Evolutionary conservation across 2,888 invertebrate species (phyloP).

Genomic region (Julus scandinavius): DNA sequence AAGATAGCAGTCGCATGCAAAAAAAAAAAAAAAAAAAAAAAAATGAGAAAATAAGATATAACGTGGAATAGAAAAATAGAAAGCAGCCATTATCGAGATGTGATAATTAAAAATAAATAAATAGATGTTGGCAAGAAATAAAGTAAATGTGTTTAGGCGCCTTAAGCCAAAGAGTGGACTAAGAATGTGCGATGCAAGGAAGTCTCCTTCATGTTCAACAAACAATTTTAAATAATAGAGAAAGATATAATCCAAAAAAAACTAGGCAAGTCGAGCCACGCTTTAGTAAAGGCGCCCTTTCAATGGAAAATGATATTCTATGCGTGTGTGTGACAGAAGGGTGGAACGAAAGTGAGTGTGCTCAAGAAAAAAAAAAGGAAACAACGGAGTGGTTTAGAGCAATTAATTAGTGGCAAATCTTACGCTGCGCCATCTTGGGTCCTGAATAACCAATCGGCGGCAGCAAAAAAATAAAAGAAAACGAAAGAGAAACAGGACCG

Average conservation of each 20-base stretch:
- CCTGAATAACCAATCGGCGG: slow-evolving; percentile 58
- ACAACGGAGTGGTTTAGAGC: slow-evolving; percentile 50
- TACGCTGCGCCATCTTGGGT: slow-evolving; percentile 62
- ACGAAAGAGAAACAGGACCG: slow-evolving; percentile 51
- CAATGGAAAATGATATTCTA: neutral
- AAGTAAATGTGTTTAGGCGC: neutral
- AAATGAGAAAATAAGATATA: neutral
- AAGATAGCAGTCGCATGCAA: neutral
- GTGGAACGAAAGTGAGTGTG: neutral
- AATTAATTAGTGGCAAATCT: slow-evolving; percentile 56
- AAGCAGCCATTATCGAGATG: slow-evolving; percentile 14
- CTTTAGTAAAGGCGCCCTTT: neutral
- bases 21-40: neutral
- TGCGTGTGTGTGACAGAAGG: neutral
- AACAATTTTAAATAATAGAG: neutral
- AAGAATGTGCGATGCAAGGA: neutral
- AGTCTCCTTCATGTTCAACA: neutral
- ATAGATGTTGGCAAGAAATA: slow-evolving; percentile 19
- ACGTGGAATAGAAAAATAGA: slow-evolving; percentile 15
- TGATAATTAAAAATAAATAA: neutral
- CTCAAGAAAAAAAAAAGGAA: slow-evolving; percentile 36
- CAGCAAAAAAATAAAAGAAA: slow-evolving; percentile 58
- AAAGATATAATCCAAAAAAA: neutral
- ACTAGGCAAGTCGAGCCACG: neutral
- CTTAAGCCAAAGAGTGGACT: neutral